phyloP scores from a whole-genome alignment of 2,797 vertebrate genomes.

The Sebastes iracundus region DNA sequence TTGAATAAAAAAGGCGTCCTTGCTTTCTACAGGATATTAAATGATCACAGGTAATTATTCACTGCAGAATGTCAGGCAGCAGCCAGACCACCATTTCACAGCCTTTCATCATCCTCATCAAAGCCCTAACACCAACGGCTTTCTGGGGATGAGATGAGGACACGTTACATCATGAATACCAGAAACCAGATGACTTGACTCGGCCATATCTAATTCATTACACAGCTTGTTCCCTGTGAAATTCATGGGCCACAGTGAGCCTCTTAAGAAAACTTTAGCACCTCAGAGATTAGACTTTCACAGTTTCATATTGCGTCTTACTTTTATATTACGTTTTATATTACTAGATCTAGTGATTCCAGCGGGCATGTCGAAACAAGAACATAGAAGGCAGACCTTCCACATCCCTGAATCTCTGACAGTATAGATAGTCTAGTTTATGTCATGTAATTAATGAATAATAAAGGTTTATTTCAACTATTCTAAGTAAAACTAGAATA shows the following conservation, averaged over 20 bases:
- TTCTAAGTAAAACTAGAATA: background rate
- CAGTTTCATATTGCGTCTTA: slow-evolving; percentile 1
- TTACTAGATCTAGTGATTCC: slow-evolving; percentile 3
- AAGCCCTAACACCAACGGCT: slow-evolving; percentile 25
- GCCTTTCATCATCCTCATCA: slow-evolving; percentile 80
- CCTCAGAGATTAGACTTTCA: slow-evolving; percentile 17
- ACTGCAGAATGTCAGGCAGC: slow-evolving; percentile 35
- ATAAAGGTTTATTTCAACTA: background rate
- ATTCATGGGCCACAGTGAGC: slow-evolving; percentile 6
- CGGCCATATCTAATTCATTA: slow-evolving; percentile 46
- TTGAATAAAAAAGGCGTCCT: background rate
- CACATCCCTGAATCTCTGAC: background rate
- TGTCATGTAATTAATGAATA: background rate
- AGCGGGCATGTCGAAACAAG: background rate
- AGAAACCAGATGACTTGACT: slow-evolving; percentile 34
- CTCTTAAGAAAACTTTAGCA: slow-evolving; percentile 27
- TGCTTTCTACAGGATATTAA: slow-evolving; percentile 26
- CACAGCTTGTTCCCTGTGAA: slow-evolving; percentile 21
- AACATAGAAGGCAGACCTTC: background rate
- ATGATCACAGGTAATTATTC: slow-evolving; percentile 56
- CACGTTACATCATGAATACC: slow-evolving; percentile 54
- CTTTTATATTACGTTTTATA: background rate
- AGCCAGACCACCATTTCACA: slow-evolving; percentile 64
- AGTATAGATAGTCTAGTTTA: background rate
- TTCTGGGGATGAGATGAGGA: slow-evolving; percentile 50